phyloP scores from a whole-genome alignment of 2,797 vertebrate genomes.

The Craterocephalus amniculus region DNA sequence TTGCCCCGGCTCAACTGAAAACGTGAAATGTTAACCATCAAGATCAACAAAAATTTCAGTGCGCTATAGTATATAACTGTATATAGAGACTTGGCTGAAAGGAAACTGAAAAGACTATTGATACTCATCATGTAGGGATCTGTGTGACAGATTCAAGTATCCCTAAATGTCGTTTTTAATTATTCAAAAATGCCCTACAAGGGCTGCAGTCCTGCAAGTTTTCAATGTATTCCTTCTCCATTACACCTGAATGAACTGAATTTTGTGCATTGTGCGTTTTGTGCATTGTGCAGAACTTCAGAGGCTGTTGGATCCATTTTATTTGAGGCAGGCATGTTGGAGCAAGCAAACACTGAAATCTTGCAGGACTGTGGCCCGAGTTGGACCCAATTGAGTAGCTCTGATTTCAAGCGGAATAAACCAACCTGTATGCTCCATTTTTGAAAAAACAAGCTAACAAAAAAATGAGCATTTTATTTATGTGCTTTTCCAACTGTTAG shows the following conservation, averaged over 20 bases:
- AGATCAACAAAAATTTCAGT: not conserved
- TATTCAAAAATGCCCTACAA: not conserved
- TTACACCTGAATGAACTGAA: no score
- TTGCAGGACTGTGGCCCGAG: not conserved
- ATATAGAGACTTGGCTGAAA: not conserved
- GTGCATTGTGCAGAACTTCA: no score
- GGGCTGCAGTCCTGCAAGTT: no score
- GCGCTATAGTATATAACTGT: not conserved
- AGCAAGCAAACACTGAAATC: not conserved
- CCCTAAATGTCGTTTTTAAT: not conserved
- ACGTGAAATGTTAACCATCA: not conserved
- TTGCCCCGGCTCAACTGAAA: not conserved
- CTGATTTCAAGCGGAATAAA: not conserved
- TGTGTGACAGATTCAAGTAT: not conserved
- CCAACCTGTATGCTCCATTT: not conserved
- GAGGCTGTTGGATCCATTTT: no score
- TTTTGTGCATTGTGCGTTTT: no score
- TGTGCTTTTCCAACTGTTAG: constrained; percentile 20
- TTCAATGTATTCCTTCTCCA: no score
- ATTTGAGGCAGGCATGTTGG: no score
- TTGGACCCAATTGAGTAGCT: not conserved
- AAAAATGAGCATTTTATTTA: constrained; percentile 9
- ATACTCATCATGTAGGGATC: not conserved
- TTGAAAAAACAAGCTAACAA: constrained; percentile 7
- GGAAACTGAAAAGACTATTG: not conserved